Evolutionary conservation across 1,140 invertebrate genomes (phyloP).

Genomic region (Rhyacophila brunnea): DNA sequence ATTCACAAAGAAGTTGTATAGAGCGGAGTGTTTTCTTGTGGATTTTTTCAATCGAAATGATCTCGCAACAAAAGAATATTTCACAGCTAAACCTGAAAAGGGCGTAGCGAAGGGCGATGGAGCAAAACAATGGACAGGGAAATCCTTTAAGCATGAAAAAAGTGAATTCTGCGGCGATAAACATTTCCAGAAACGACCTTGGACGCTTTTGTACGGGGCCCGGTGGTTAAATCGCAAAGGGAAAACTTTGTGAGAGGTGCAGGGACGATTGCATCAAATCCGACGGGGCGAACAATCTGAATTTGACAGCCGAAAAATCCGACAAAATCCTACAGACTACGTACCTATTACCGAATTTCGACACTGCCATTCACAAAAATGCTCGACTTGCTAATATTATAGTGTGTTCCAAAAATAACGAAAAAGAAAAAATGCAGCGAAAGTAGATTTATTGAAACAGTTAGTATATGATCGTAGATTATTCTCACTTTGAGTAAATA

Average conservation of each 20-base stretch:
- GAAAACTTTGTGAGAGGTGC: neutral
- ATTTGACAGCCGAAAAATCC: neutral
- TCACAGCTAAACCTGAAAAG: neutral
- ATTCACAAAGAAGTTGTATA: neutral
- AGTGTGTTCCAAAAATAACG: too few relatives aligned
- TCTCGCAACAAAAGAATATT: neutral
- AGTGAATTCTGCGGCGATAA: constrained; percentile 3
- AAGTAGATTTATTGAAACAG: too few relatives aligned
- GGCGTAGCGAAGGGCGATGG: neutral
- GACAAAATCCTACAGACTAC: too few relatives aligned
- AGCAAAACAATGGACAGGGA: neutral
- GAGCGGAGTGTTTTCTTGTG: too few relatives aligned
- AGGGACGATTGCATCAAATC: neutral
- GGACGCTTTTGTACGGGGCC: neutral
- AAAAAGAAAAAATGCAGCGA: too few relatives aligned
- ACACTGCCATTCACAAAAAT: too few relatives aligned
- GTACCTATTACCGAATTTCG: too few relatives aligned
- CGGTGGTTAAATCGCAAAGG: neutral
- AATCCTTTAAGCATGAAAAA: neutral
- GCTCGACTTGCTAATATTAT: neutral
- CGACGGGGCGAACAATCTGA: neutral
- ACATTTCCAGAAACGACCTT: neutral
- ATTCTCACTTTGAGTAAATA: too few relatives aligned
- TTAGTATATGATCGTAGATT: too few relatives aligned
- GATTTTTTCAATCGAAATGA: too few relatives aligned